Percentiles rank a stretch among this genome's conserved stretches.
Conservation (phyloP, 2,888 invertebrate species). For the Ferdinandea cuprea region DNA sequence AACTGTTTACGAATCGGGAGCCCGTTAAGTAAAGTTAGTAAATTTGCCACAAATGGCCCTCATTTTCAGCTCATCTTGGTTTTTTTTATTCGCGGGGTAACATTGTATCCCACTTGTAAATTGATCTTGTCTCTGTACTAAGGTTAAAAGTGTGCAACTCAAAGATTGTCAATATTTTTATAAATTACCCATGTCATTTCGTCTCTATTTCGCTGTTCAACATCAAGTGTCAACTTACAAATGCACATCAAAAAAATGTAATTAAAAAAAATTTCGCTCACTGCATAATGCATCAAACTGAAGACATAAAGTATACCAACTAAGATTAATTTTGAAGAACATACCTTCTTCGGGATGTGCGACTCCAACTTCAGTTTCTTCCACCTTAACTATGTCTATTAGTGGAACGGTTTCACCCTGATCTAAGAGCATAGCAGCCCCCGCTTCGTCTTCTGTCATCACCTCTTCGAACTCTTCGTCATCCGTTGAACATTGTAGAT, state of each 20-base stretch:
- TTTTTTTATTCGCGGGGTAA: no score
- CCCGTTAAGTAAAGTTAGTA: no score
- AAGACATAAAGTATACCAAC: slow-evolving; percentile 8
- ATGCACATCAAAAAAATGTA: background rate
- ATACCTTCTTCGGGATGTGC: slow-evolving; percentile 67
- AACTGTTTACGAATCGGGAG: no score
- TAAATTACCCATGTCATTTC: no score
- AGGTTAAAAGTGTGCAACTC: no score
- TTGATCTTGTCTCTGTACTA: no score
- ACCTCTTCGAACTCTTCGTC: slow-evolving; percentile 87
- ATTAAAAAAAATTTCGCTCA: slow-evolving; percentile 46
- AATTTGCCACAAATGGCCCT: no score
- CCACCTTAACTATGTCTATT: slow-evolving; percentile 32
- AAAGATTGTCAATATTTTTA: no score
- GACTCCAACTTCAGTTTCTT: slow-evolving; percentile 60
- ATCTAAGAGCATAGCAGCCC: slow-evolving; percentile 83
- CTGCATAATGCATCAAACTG: slow-evolving; percentile 23
- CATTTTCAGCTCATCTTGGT: no score
- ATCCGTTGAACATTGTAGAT: slow-evolving; percentile 89
- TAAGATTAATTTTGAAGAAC: background rate
- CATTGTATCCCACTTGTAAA: no score
- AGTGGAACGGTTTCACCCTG: slow-evolving; percentile 78
- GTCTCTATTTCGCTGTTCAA: no score
- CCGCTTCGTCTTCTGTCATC: slow-evolving; percentile 84
- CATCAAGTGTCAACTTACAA: no score